Evolutionary conservation across 2,113 vertebrate species (phyloP), one percentile per base, ranked within the genome.

Genomic region (Dunckerocampus dactyliophorus): DNA sequence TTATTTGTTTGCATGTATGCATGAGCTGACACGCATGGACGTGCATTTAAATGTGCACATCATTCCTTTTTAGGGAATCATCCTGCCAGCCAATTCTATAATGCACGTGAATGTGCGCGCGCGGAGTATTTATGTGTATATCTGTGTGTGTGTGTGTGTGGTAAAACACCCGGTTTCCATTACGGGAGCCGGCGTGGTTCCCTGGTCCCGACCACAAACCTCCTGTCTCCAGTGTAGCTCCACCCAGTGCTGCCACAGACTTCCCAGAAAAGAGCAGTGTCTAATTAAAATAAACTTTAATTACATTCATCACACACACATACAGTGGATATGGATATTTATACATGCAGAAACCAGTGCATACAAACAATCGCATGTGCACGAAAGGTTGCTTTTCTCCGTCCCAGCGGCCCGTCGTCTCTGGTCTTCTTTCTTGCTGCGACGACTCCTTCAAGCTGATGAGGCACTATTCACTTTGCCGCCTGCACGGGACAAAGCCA

Each of bases 211-310:
- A 84, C 88, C 87, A 67, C 86, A 84, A 83, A 72, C 86, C 82
- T 87, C 84, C 81, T 75, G 84, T 81, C 87, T 89, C 87, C 80
- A 74, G 76, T 75, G 71, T 70, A 81, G 83, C 86, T 88, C 88
- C 86, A 82, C 87, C 87, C 85, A 83, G 77, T 28, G 47, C 81
- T 62, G 81, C 88, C 88, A 83, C 87, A 88, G 81, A 80, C 82
- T 85, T 88, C 83, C 88, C 87, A 86, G 86, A 90, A 88, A 86
- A 86, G 83, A 87, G 80, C 83, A 82, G 74, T 55, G 46, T 88
- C 87, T 88, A 80, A 89, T 89, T 87, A 85, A 84, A 82, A 80
- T 77, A 53, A 52, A 22, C 20, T 31, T 59, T 47, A 59, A 45
- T 46, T 28, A 47, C 57, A 59, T 47, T 59, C 43, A 59, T 17